Evolutionary conservation across 2,797 vertebrate genomes (phyloP).

Genomic region (Gila robusta): DNA sequence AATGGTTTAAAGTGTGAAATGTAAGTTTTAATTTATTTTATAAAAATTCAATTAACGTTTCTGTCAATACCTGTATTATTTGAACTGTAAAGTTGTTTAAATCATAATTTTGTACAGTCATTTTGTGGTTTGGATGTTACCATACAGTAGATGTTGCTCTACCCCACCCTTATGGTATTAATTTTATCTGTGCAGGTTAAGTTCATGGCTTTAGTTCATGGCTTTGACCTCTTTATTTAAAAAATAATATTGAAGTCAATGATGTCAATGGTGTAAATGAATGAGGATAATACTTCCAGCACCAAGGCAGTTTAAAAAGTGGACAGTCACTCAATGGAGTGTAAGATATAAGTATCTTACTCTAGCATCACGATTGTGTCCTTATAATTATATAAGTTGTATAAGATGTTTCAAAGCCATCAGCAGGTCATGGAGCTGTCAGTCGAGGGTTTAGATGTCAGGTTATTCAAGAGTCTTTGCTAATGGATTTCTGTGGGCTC

Average conservation of each 20-base stretch:
- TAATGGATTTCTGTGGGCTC: slow-evolving; percentile 55
- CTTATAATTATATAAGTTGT: slow-evolving; percentile 8
- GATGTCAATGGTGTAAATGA: background rate
- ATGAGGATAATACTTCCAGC: background rate
- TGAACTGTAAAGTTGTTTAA: no score
- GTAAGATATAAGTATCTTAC: background rate
- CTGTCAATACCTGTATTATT: no score
- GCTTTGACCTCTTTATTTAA: slow-evolving; percentile 4
- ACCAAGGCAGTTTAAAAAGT: background rate
- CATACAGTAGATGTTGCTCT: no score
- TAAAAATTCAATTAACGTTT: no score
- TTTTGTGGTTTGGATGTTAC: no score
- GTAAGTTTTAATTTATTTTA: no score
- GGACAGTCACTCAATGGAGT: background rate
- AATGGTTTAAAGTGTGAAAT: no score
- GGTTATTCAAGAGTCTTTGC: slow-evolving; percentile 39
- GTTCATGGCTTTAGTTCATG: background rate
- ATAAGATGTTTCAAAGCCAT: slow-evolving; percentile 25
- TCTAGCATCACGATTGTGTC: slow-evolving; percentile 3
- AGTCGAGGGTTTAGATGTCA: slow-evolving; percentile 36
- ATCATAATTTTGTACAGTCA: no score
- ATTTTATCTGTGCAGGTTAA: no score
- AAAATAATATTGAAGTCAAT: background rate
- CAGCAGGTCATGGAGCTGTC: slow-evolving; percentile 22
- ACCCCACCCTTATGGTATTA: no score